phyloP scores from a whole-genome alignment of 1,140 invertebrate genomes.

The Periplaneta americana region DNA sequence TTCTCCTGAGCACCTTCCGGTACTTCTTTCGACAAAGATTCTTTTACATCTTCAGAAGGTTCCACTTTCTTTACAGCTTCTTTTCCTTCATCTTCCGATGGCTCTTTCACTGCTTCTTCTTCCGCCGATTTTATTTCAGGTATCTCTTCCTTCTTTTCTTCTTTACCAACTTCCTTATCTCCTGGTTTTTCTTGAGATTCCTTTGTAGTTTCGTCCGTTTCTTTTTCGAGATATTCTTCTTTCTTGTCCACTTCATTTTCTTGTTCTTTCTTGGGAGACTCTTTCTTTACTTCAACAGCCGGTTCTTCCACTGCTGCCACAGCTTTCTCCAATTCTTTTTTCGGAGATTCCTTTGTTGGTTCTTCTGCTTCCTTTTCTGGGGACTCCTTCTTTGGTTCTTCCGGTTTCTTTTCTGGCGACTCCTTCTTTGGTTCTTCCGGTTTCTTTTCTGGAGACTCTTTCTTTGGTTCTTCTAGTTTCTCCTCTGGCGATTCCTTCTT shows the following conservation, averaged over 20 bases:
- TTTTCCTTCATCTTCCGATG: background rate
- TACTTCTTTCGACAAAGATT: no score
- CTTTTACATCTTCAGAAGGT: no score
- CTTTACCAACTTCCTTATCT: background rate
- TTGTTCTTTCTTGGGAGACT: background rate
- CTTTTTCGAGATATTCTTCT: background rate
- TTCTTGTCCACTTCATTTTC: background rate
- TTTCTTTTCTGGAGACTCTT: background rate
- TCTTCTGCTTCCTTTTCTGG: background rate
- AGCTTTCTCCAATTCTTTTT: background rate
- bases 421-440: background rate
- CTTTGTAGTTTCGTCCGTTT: background rate
- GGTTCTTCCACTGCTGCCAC: background rate
- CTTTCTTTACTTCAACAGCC: background rate
- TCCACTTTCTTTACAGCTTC: background rate
- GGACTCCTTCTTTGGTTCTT: background rate
- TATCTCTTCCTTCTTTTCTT: no score
- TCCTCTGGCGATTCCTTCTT: no score
- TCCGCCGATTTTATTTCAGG: no score
- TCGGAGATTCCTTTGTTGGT: background rate
- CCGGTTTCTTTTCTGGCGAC: background rate
- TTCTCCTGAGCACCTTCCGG: no score
- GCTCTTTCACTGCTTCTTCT: background rate
- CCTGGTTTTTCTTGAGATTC: background rate
- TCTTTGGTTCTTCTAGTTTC: background rate